These are phyloP conservation scores for Miniopterus natalensis DNA, from an alignment of 2,113 vertebrate genomes.

Conservation along the genomic window DNA sequence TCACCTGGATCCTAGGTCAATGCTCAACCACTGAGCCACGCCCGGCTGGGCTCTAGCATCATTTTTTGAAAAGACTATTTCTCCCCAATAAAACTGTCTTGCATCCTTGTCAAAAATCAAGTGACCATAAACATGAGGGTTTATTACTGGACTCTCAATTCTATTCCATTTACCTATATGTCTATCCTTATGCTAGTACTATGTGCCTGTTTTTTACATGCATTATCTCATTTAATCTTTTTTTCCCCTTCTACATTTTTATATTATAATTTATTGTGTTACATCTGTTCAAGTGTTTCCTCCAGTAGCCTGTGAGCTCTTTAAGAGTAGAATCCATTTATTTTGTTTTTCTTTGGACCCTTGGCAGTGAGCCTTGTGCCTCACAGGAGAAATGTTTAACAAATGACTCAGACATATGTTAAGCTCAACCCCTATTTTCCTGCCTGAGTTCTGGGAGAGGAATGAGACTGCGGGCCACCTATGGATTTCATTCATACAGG, in stretches of 20 bases:
- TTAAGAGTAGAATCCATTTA: not conserved
- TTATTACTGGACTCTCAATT: not conserved
- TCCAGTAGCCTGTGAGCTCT: not conserved
- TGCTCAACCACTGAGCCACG: no score
- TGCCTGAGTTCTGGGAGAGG: not conserved
- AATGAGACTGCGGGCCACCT: not conserved
- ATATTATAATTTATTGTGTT: not conserved
- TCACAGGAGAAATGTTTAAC: not conserved
- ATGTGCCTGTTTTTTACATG: not conserved
- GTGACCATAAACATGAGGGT: not conserved
- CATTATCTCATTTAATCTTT: not conserved
- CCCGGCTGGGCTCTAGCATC: no score
- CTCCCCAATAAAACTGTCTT: not conserved
- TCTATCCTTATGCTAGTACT: not conserved
- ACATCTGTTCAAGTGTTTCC: not conserved
- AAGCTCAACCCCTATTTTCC: not conserved
- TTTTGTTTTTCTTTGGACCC: not conserved
- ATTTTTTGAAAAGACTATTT: not conserved
- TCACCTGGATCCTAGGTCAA: no score
- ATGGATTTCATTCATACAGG: not conserved
- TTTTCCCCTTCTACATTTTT: not conserved
- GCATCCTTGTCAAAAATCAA: not conserved
- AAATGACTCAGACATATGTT: not conserved
- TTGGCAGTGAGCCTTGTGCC: not conserved
- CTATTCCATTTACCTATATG: not conserved